Percentiles rank a stretch among this genome's conserved stretches.
Evolutionary conservation across 2,888 invertebrate genomes (phyloP).

Genomic region (Agriopis leucophaearia): DNA sequence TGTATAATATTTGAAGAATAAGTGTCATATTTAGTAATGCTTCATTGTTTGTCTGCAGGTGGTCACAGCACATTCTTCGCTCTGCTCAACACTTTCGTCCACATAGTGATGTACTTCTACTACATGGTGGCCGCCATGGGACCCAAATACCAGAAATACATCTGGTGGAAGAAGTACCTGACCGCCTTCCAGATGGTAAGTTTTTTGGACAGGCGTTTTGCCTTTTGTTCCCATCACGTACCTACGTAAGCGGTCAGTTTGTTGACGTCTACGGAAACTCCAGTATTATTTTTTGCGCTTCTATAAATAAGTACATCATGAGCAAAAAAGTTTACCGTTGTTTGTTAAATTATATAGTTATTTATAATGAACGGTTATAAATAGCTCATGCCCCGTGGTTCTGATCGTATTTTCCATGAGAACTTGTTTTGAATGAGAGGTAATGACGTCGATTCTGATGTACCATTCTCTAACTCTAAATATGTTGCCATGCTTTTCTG

Average conservation of each 20-base stretch:
- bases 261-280: constrained; percentile 34
- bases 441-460: neutral
- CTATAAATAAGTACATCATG: constrained; percentile 20
- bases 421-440: neutral
- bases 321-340: constrained; percentile 26
- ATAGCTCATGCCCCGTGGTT: neutral
- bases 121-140: constrained; percentile 98
- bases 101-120: constrained; percentile 99
- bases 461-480: too few relatives aligned
- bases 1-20: neutral
- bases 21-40: neutral
- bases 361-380: constrained; percentile 7
- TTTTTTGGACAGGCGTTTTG: constrained; percentile 1
- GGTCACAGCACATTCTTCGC: constrained; percentile 99
- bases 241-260: constrained; percentile 17
- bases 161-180: constrained; percentile 99
- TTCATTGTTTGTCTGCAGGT: constrained; percentile 84
- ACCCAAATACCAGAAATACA: constrained; percentile 95
- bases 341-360: too few relatives aligned
- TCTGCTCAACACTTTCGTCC: constrained; percentile 97
- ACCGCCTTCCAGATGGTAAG: constrained; percentile 97
- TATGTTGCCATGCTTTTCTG: too few relatives aligned
- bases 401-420: neutral
- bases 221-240: neutral
- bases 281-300: constrained; percentile 24